Evolutionary conservation across 2,113 vertebrate species (phyloP).

Genomic region (Cyphomyrus plagiostoma): DNA sequence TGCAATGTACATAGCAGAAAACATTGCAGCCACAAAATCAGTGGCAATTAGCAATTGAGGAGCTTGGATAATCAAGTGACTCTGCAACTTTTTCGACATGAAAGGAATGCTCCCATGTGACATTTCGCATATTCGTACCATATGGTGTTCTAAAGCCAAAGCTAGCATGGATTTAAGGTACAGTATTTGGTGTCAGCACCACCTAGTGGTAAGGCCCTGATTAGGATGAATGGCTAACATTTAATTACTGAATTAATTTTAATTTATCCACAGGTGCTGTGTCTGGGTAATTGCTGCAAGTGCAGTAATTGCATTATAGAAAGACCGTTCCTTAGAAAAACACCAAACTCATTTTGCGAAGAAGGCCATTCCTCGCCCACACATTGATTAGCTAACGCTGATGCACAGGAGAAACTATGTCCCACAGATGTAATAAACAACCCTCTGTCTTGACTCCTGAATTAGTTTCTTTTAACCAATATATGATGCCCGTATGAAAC

Average conservation of each 20-base stretch:
- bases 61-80: background rate
- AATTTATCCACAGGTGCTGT: background rate
- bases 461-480: background rate
- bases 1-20: background rate
- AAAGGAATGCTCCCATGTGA: background rate
- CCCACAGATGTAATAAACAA: background rate
- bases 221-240: conserved; percentile 21
- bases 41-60: background rate
- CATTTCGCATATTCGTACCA: background rate
- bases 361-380: background rate
- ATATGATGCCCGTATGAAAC: background rate
- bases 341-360: background rate
- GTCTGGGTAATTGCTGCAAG: background rate
- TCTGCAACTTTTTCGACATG: background rate
- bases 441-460: background rate
- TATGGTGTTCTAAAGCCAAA: background rate
- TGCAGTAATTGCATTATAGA: background rate
- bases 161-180: conserved; percentile 32
- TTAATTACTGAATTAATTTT: conserved; percentile 8
- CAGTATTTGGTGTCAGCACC: conserved; percentile 48
- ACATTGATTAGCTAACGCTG: background rate
- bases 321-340: background rate
- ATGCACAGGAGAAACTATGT: background rate
- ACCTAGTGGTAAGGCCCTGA: conserved; percentile 55
- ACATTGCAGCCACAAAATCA: background rate